Base-by-base conservation (phyloP, 2,113 vertebrate genomes). In the Pao palembangensis region DNA sequence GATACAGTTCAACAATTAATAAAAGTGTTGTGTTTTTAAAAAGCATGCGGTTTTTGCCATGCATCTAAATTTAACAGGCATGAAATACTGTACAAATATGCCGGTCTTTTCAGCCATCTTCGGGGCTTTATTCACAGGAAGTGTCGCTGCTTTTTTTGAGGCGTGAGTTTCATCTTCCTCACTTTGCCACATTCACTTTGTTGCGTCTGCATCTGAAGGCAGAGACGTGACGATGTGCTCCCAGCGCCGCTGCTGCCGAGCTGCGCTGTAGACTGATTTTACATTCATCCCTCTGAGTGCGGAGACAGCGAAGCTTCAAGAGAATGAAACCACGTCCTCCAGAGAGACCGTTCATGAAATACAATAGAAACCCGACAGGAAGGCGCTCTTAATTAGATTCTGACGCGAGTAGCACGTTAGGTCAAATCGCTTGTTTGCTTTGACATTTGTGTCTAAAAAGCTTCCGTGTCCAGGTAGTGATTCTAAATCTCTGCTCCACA, bases 171-270 rank as follows among this genome's bases (percentile, higher is more conserved):
- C 64, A 41, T 64, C 64, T 58, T 55, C 67, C 54, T 71, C 69
- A 68, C 53, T 70, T 61, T 69, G 58, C 64, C 71, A 84, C 79
- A 82, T 76, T 70, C 71, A 67, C 79, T 86, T 83, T 84, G 77
- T 80, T 81, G 73, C 73, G 7, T 58, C 51, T 23, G 21, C 21
- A 73, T 82, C 70, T 79, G 84, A 82, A 80, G 69, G 60, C 47
- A 47, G 57, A 71, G 47, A 34, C 61, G 67, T 50, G 50, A 76
- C 69, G 73, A 76, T 54, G 70, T 72, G 68, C 64, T 81, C 62
- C 69, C 71, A 56, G 71, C 67, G 61, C 77, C 60, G 59, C 62
- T 61, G 59, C 64, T 61, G 69, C 51, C 38, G 21, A 23, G 59
- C 61, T 31, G 49, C 23, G 47, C 61, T 23, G 69, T 70, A 20